Conservation (phyloP, 2,113 vertebrate species). For the Zapornia atra region DNA sequence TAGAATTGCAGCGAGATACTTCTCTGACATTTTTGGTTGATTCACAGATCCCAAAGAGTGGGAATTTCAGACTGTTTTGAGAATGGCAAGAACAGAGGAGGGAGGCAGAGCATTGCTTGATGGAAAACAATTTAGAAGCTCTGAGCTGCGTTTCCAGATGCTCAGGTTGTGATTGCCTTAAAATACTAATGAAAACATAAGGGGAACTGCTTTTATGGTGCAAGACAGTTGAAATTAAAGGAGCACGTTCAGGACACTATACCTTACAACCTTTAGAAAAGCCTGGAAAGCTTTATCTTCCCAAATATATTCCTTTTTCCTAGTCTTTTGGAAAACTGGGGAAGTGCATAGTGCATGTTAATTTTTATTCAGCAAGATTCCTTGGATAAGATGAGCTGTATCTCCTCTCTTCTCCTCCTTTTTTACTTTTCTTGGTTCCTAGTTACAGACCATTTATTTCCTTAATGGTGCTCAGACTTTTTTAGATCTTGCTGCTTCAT, state of each 20-base stretch:
- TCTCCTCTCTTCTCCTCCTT: not conserved
- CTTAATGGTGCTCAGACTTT: not conserved
- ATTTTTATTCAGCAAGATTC: not conserved
- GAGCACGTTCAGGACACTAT: rapidly evolving
- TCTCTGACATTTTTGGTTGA: not conserved
- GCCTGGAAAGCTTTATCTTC: not conserved
- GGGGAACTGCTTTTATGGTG: not conserved
- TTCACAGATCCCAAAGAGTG: not conserved
- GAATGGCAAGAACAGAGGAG: not conserved
- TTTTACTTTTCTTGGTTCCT: not conserved
- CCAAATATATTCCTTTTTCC: not conserved
- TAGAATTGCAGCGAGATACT: not conserved
- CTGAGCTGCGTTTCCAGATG: not conserved
- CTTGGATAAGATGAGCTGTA: not conserved
- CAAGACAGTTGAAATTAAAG: not conserved
- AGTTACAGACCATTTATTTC: not conserved
- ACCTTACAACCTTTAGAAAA: not conserved
- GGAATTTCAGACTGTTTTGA: not conserved
- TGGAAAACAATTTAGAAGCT: not conserved
- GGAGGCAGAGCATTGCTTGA: not conserved
- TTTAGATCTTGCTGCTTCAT: not conserved
- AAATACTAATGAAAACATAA: not conserved
- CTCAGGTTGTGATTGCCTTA: not conserved
- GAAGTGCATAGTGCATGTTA: not conserved
- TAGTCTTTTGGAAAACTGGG: not conserved